These are phyloP conservation scores for Argentina silus DNA, from an alignment of 2,797 vertebrate species.

Conservation along the genomic window DNA sequence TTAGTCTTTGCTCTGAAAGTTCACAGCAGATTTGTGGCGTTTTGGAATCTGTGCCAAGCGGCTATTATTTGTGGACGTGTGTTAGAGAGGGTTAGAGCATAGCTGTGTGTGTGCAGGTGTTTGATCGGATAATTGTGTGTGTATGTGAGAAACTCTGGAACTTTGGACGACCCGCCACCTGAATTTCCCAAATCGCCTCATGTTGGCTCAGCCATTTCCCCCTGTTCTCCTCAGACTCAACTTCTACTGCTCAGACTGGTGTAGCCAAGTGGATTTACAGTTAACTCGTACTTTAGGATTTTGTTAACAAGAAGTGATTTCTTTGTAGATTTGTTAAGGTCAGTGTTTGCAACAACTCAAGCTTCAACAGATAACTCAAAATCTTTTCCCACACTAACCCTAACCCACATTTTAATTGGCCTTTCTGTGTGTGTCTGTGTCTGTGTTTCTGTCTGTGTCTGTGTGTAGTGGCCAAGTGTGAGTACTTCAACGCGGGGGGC, in stretches of 20 bases:
- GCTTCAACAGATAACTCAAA: not conserved
- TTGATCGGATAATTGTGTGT: no score
- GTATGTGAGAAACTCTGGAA: slow-evolving; percentile 3
- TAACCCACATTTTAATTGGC: not conserved
- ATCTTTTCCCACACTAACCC: not conserved
- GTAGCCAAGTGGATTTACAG: slow-evolving; percentile 4
- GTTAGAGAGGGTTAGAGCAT: not conserved
- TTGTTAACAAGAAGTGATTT: not conserved
- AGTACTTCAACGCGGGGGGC: slow-evolving; percentile 94
- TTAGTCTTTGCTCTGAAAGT: slow-evolving; percentile 27
- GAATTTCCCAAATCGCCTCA: slow-evolving; percentile 12
- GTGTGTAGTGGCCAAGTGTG: slow-evolving; percentile 91
- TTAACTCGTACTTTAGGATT: not conserved
- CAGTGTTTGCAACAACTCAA: no score
- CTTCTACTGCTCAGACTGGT: not conserved
- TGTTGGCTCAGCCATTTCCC: slow-evolving; percentile 1
- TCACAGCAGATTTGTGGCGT: not conserved
- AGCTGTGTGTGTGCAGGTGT: not conserved
- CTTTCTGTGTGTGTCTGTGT: not conserved
- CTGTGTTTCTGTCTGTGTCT: slow-evolving; percentile 7
- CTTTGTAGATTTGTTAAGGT: no score
- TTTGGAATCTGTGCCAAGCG: slow-evolving; percentile 3
- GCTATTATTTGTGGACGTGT: not conserved
- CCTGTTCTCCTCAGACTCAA: not conserved
- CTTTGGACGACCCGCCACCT: not conserved